Base-by-base conservation (phyloP, 2,888 invertebrate species). In the Polyommatus icarus region DNA sequence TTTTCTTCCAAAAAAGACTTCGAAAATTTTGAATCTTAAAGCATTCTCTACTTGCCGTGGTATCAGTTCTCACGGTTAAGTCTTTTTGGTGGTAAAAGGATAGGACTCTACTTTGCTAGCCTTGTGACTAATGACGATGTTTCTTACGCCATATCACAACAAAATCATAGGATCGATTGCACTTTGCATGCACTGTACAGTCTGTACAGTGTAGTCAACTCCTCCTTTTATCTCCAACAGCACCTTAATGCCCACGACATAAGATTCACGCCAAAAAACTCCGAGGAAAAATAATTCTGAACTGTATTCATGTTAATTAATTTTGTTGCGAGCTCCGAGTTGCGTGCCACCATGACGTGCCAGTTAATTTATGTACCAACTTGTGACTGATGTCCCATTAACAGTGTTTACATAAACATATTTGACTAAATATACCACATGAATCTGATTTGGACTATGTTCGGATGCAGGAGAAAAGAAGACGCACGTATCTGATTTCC, bases 371-470 rank as follows among this genome's bases (percentile, higher is more conserved):
- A 67, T 67, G 67, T 67, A 67, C 20, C 67, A 20, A 67, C 29
- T 61, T 61, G 61, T 67, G 67, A 67, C 29, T 67, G 67, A 67
- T 67, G 67, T 32, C 67, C 67, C 67, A 67, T 67, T 29, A 67
- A 67, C 40, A 15, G 50, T 67, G 20, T 67, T 67, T 29, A 67
- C 29, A 29, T 67, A 67, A 67, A 67, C 67, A 67, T 67, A 32
- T 15, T 18, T 67, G 15, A 15, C 29, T 10, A 0, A 0, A 24
- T 67, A 15, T 20, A n/a, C n/a, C 20, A n/a, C 57, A 0, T 54
- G 18, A 18, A 18, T 15, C 54, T 54, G 15, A 36, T 36, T 36
- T 7, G 36, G 36, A 36, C 36, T 36, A 36, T 1, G 36, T 36
- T 36, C 36, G 36, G 7, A 36, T 1, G 36, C 1, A 36, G 36